Evolutionary conservation across 2,888 invertebrate genomes (phyloP).

Genomic region (Pimpla rufipes): DNA sequence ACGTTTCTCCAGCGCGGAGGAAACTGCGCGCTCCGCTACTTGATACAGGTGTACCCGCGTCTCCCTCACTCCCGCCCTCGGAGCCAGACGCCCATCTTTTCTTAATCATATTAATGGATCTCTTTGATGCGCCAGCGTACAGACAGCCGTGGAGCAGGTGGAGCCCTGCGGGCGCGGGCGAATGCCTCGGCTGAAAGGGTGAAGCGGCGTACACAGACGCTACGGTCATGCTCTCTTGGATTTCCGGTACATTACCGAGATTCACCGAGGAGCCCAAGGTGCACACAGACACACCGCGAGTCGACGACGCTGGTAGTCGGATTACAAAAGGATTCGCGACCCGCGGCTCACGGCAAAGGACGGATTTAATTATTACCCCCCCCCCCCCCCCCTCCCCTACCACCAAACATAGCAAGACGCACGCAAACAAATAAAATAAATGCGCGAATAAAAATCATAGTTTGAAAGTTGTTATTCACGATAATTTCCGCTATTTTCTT

Average conservation of each 20-base stretch:
- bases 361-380: background rate
- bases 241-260: slow-evolving; percentile 38
- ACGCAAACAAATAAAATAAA: too few relatives aligned
- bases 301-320: slow-evolving; percentile 12
- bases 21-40: slow-evolving; percentile 18
- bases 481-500: too few relatives aligned
- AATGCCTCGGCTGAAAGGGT: slow-evolving; percentile 8
- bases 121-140: slow-evolving; percentile 65
- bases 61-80: slow-evolving; percentile 9
- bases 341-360: background rate
- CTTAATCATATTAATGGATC: slow-evolving; percentile 69
- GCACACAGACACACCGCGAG: too few relatives aligned
- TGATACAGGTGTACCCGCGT: slow-evolving; percentile 15
- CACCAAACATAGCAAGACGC: too few relatives aligned
- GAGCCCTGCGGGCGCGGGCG: slow-evolving; percentile 45
- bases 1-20: slow-evolving; percentile 22
- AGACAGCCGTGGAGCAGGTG: slow-evolving; percentile 34
- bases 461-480: too few relatives aligned
- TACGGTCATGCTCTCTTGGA: slow-evolving; percentile 26
- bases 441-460: too few relatives aligned
- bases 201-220: slow-evolving; percentile 4
- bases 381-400: too few relatives aligned
- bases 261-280: slow-evolving; percentile 22
- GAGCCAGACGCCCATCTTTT: slow-evolving; percentile 60
- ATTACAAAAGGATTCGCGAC: slow-evolving; percentile 20